Conservation (phyloP, 2,888 invertebrate genomes). For the Acleris cristana region DNA sequence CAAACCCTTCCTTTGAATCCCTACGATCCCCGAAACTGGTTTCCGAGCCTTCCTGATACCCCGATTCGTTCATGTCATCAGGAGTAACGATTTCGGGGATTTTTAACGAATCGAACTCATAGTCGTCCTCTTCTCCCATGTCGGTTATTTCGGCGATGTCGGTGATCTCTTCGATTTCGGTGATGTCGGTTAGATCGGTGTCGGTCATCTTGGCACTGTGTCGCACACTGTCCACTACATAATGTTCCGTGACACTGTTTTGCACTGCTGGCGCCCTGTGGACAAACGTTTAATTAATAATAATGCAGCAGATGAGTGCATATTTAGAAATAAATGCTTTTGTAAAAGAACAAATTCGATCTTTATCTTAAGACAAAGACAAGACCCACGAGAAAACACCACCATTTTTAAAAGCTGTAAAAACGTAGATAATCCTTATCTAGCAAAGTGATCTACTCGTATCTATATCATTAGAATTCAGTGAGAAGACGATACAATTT, state of each 20-base stretch:
- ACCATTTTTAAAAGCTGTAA: too few species aligned
- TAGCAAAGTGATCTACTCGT: too few species aligned
- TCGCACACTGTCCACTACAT: constrained; percentile 67
- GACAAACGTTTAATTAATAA: constrained; percentile 51
- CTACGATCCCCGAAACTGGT: constrained; percentile 74
- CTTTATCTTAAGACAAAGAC: too few species aligned
- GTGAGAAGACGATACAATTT: too few species aligned
- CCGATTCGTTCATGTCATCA: constrained; percentile 78
- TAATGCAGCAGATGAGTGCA: neutral
- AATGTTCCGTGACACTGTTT: constrained; percentile 60
- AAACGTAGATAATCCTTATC: too few species aligned
- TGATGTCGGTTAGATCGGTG: constrained; percentile 28
- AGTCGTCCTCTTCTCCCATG: constrained; percentile 70
- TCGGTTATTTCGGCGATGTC: constrained; percentile 70
- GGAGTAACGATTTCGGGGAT: constrained; percentile 77
- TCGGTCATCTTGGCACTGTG: constrained; percentile 29
- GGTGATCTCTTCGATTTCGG: constrained; percentile 53
- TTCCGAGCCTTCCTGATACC: constrained; percentile 77
- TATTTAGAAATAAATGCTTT: too few species aligned
- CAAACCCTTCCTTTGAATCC: constrained; percentile 76
- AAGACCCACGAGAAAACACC: too few species aligned
- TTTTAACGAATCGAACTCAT: constrained; percentile 69
- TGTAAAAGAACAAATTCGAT: too few species aligned
- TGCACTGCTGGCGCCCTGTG: constrained; percentile 68
- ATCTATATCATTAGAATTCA: too few species aligned